Evolutionary conservation across 2,113 vertebrate genomes (phyloP), one percentile per base, ranked within the genome.

Genomic region (human): DNA sequence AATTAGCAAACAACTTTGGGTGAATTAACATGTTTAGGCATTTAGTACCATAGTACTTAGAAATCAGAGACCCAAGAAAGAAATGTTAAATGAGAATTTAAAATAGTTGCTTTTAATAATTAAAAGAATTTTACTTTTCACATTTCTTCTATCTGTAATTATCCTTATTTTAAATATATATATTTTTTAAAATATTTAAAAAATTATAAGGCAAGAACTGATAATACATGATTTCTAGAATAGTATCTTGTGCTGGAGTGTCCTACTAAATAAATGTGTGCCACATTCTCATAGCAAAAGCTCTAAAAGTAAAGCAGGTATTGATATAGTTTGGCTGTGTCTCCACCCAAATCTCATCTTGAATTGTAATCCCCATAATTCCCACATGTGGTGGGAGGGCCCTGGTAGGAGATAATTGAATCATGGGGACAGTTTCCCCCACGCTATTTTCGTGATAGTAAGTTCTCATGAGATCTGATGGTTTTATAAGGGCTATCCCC

Each of bases 81-180:
- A 94, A 78, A 85, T 59, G 10, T 59, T 76, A 81, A 89, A 94
- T 88, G 20, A 80, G 90, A 89, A 52, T 81, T 30, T 52, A 68
- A 95, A 93, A 43, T 20, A 61, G 1, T 38, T 55, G 40, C 18
- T 84, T 96, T 83, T 89, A 89, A 75, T 7, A 79, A 73, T 57
- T 72, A 57, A n/a, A 76, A 66, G 3, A 97, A 78, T 68, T 55
- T 18, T 64, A 83, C 6, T 22, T 90, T 40, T 76, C 85, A n/a
- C 25, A 92, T 72, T 93, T 92, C 25, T 1, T 75, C 38, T 48
- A n/a, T 48, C 48, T 64, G 73, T 76, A 68, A 59, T 20, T 48
- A 82, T 30, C 79, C 13, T 85, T 45, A 55, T 43, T 45, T 20
- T 27, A 92, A 14, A n/a, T 68, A 27, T 59, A 48, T 20, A 90